Percentiles rank a stretch among this genome's conserved stretches.
phyloP scores from a whole-genome alignment of 2,888 invertebrate genomes.

The Hetaerina titia region DNA sequence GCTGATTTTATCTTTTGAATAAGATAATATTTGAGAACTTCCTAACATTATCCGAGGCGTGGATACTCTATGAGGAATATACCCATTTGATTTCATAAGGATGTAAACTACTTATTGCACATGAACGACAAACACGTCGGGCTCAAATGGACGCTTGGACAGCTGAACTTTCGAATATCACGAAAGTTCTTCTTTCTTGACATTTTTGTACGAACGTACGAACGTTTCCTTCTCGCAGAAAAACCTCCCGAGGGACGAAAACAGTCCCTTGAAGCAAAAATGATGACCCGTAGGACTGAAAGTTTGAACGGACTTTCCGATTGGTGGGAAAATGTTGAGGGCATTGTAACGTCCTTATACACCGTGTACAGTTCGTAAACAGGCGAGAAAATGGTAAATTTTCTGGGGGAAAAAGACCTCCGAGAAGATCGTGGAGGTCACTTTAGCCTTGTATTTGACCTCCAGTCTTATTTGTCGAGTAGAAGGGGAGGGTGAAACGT shows the following conservation, averaged over 20 bases:
- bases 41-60: too few relatives aligned
- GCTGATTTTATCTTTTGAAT: too few relatives aligned
- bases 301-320: background rate
- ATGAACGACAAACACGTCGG: too few relatives aligned
- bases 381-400: background rate
- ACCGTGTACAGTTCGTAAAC: background rate
- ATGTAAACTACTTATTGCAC: background rate
- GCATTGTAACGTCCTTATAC: background rate
- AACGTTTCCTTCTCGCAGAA: background rate
- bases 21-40: too few relatives aligned
- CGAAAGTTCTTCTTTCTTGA: background rate
- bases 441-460: background rate
- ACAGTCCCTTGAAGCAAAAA: background rate
- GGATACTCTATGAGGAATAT: too few relatives aligned
- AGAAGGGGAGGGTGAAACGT: background rate
- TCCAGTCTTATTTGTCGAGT: background rate
- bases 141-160: too few relatives aligned
- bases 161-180: background rate
- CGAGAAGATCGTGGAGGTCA: conserved; percentile 22
- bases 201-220: too few relatives aligned
- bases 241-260: background rate
- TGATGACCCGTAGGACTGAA: background rate
- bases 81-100: background rate
- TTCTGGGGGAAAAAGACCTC: background rate
- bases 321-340: background rate